Base-by-base conservation (phyloP, 2,797 vertebrate species). In the Ctenopoma multispine region DNA sequence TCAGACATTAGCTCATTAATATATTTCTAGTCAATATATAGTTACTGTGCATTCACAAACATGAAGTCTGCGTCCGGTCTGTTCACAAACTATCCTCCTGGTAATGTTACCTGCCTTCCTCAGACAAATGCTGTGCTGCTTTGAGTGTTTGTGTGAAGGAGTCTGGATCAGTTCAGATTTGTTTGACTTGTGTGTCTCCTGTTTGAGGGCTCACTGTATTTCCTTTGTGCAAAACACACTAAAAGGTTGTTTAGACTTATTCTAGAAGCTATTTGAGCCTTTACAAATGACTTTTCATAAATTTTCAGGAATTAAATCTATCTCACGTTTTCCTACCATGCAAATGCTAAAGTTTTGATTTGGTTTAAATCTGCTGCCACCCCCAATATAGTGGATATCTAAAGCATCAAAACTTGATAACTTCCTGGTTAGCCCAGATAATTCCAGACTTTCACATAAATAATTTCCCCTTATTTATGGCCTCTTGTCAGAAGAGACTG, bases 131-230 rank as follows among this genome's bases (percentile, higher is more conserved):
- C 55, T 50, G 29, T 48, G 40, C 10, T 41, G 12, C 68, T 69
- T 23, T 38, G 14, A 14, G 47, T 66, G 62, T 82, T 75, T 54
- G 59, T 3, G 58, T 68, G 64, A 68, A 43, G 47, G 57, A 57
- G 50, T 53, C 43, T 63, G 72, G 51, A 72, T 10, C 34, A 17
- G 24, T 65, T 71, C 0, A 7, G 27, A 56, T 69, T 68, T 74
- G 75, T 83, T 79, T 85, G 77, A 74, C 75, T 31, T 69, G 17
- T 54, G 15, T 0, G 53, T 69, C 59, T 51, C 21, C 0, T 11
- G 44, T 36, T 63, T 12, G 55, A 63, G 47, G 38, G 36, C 29
- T 64, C 34, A 1, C 40, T 69, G 69, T 46, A 8, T 62, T 72
- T 60, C 41, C 59, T 7, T 69, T 10, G 46, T 15, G 17, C 47